A percentile compares a stretch with the other conserved stretches of the same genome.
phyloP scores from a whole-genome alignment of 2,113 vertebrate species.

The Puntigrus tetrazona region DNA sequence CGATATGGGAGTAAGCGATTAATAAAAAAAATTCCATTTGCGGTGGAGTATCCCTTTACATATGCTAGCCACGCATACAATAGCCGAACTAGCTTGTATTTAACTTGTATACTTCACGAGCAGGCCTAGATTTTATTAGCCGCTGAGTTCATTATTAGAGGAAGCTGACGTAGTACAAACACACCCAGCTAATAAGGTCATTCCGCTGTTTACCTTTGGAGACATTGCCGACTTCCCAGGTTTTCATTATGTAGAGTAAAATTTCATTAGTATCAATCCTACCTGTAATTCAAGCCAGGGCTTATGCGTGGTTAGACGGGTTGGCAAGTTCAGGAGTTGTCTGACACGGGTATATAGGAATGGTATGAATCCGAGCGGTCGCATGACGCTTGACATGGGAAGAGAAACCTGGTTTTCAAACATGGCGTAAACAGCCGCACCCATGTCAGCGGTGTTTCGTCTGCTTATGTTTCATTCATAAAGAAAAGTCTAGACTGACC shows the following conservation, averaged over 20 bases:
- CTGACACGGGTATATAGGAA: slow-evolving; percentile 39
- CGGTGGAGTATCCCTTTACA: too few relatives aligned
- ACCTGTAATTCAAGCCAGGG: slow-evolving; percentile 48
- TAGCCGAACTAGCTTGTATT: background rate
- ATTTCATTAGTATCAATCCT: slow-evolving; percentile 44
- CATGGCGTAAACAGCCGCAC: slow-evolving; percentile 55
- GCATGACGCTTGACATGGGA: slow-evolving; percentile 36
- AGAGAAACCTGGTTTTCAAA: background rate
- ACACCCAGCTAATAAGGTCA: slow-evolving; percentile 45
- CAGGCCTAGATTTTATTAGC: slow-evolving; percentile 40
- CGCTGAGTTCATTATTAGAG: slow-evolving; percentile 50
- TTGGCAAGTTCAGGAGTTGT: slow-evolving; percentile 43
- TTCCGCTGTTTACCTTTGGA: slow-evolving; percentile 35
- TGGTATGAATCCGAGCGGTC: slow-evolving; percentile 50
- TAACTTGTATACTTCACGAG: slow-evolving; percentile 1
- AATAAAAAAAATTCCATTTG: too few relatives aligned
- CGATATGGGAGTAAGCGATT: too few relatives aligned
- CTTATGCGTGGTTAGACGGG: slow-evolving; percentile 24
- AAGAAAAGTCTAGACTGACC: slow-evolving; percentile 65
- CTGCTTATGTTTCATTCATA: slow-evolving; percentile 67
- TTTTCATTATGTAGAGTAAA: slow-evolving; percentile 50
- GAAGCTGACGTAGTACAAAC: slow-evolving; percentile 52
- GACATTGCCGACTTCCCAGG: slow-evolving; percentile 46
- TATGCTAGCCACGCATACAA: background rate
- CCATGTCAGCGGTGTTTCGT: slow-evolving; percentile 55